Evolutionary conservation across 2,888 invertebrate species (phyloP).

Genomic region (Drosophila limbata): DNA sequence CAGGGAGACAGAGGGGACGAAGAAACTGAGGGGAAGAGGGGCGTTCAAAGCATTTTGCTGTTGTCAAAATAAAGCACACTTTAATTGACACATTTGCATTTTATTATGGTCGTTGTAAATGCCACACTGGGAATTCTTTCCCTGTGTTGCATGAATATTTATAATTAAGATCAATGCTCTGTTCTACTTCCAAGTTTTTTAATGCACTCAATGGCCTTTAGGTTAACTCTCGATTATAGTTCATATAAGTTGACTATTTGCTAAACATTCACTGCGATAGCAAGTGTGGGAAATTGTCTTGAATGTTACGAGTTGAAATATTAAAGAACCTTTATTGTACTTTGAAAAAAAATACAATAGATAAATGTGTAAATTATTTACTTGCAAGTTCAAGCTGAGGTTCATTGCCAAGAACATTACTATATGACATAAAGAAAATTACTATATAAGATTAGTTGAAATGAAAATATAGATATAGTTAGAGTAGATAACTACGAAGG

Average conservation of each 20-base stretch:
- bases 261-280: conserved; percentile 9
- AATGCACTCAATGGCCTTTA: conserved; percentile 13
- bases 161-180: conserved; percentile 67
- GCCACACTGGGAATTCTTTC: conserved; percentile 58
- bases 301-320: background rate
- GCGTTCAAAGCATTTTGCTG: conserved; percentile 51
- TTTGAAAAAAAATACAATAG: background rate
- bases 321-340: conserved; percentile 1
- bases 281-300: conserved; percentile 5
- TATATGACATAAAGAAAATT: background rate
- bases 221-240: conserved; percentile 33
- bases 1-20: conserved; percentile 11
- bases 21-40: background rate
- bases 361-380: conserved; percentile 17
- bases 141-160: conserved; percentile 69
- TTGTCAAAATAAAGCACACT: conserved; percentile 82
- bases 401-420: background rate
- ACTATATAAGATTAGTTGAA: background rate
- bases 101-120: conserved; percentile 61
- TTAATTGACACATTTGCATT: conserved; percentile 83
- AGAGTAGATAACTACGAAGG: background rate
- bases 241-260: conserved; percentile 17
- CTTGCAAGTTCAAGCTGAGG: conserved; percentile 2
- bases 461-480: background rate
- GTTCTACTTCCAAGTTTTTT: conserved; percentile 31